Base-by-base conservation (phyloP, 2,888 invertebrate genomes). In the Tuta absoluta region DNA sequence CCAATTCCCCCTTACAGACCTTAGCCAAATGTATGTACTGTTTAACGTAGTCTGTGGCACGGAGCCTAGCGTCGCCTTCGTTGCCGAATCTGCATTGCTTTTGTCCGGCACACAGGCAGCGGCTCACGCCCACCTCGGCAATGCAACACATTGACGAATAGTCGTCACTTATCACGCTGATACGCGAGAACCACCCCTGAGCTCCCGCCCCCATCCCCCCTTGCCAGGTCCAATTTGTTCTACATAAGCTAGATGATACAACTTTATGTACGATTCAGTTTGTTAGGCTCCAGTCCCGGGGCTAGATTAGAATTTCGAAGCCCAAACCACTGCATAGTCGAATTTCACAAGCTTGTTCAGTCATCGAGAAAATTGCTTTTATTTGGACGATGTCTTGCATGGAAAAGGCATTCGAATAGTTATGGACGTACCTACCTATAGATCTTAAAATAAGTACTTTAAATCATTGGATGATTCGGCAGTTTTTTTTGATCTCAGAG, bases 91-190 rank as follows among this genome's bases (percentile, higher is more conserved):
- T 76, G 78, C 79, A 77, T 71, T 69, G 74, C 77, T 74, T 79
- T 81, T 81, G 80, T 81, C 77, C 79, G 71, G 76, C 75, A 80
- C 75, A 75, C 71, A 73, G 72, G 74, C 74, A 62, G 73, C 74
- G 74, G 62, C 76, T 78, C 70, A 76, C 75, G 72, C 66, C 59
- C 66, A 63, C 64, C 53, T 41, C 62, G 65, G 65, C 68, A 75
- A 78, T 83, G 81, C 81, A 82, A 80, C 80, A 82, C 79, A 84
- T 78, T 81, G 82, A 85, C 76, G 80, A 75, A 82, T 82, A 80
- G 79, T 78, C 77, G 74, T 78, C 81, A 84, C 82, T 81, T 84
- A 84, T 83, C 79, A 79, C 75, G 71, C 75, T 78, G 75, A 81
- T 79, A 80, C 73, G 75, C 76, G 75, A 75, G 69, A 72, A 69